These are phyloP conservation scores for Germaria angustata DNA, from an alignment of 2,888 invertebrate genomes.

Conservation along the genomic window DNA sequence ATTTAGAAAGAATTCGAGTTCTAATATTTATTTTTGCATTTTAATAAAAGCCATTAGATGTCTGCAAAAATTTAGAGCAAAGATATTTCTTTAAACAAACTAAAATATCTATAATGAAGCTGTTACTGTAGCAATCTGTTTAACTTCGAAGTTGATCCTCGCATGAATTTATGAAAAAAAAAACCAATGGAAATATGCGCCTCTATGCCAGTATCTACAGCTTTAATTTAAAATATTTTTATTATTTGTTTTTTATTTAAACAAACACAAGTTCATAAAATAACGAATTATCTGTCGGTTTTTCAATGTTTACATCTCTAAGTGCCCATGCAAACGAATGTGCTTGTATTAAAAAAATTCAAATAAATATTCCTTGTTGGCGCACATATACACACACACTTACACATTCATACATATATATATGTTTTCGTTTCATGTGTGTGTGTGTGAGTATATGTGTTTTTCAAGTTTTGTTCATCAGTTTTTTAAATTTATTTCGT, in stretches of 20 bases:
- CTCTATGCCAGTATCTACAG: not conserved
- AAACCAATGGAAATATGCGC: not conserved
- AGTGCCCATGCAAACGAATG: slow-evolving; percentile 25
- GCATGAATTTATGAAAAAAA: not conserved
- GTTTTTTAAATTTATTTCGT: slow-evolving; percentile 55
- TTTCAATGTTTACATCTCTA: slow-evolving; percentile 55
- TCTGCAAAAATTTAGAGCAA: too few species aligned
- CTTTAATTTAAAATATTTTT: slow-evolving; percentile 12
- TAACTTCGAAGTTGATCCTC: too few species aligned
- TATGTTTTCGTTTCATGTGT: too few species aligned
- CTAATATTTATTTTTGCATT: too few species aligned
- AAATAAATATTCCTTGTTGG: not conserved
- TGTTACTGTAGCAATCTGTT: too few species aligned
- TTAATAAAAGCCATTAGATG: too few species aligned
- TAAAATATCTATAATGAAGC: too few species aligned
- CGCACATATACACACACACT: not conserved
- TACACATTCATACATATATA: not conserved
- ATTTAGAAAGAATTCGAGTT: too few species aligned
- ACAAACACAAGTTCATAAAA: slow-evolving; percentile 15
- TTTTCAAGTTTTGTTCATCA: slow-evolving; percentile 35
- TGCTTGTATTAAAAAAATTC: not conserved
- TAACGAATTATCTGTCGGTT: slow-evolving; percentile 54
- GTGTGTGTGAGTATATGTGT: not conserved
- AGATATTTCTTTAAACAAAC: too few species aligned
- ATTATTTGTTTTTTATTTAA: slow-evolving; percentile 10